Base-by-base conservation (phyloP, 2,797 vertebrate genomes). In the Monodelphis domestica region DNA sequence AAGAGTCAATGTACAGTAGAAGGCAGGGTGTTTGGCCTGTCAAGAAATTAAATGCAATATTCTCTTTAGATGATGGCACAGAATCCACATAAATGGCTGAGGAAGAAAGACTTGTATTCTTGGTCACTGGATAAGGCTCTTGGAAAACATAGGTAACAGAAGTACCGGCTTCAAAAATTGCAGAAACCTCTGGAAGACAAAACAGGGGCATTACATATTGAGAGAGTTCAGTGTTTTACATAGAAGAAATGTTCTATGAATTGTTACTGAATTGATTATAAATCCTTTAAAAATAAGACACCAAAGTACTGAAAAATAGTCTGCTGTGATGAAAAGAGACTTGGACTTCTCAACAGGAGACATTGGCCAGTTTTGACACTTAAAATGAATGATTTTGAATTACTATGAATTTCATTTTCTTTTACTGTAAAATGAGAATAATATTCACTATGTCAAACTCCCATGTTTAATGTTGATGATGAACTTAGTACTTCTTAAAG, bases 51-150 rank as follows among this genome's bases (percentile, higher is more conserved):
- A 99, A 98, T 0, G 98, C 98, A 88, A 99, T 98, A 90, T 98
- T 99, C 97, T 99, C 99, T 97, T 99, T 98, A 96, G 99, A 98
- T 84, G 70, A 84, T 89, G 99, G 92, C 91, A 98, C 98, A 57
- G 98, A 97, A 56, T 99, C 99, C 0, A 97, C 97, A 89, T 99
- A 99, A 92, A 99, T 98, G 17, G 99, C 98, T 96, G 99, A 99
- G 57, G 98, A 98, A 54, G 98, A 98, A 2, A 98, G 97, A 94
- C 98, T 99, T 91, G 98, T 91, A 97, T 99, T 99, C 98, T 99
- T 99, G 96, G 99, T 99, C 96, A 99, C 99, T 0, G 99, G 99
- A 97, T 99, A 99, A 5, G 99, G 99, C 96, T 99, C 99, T 98
- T 99, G 99, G 97, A 99, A 99, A 94, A 98, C 98, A 96, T 99